Base-by-base conservation (phyloP, 2,113 vertebrate species). In the Furnarius figulus region DNA sequence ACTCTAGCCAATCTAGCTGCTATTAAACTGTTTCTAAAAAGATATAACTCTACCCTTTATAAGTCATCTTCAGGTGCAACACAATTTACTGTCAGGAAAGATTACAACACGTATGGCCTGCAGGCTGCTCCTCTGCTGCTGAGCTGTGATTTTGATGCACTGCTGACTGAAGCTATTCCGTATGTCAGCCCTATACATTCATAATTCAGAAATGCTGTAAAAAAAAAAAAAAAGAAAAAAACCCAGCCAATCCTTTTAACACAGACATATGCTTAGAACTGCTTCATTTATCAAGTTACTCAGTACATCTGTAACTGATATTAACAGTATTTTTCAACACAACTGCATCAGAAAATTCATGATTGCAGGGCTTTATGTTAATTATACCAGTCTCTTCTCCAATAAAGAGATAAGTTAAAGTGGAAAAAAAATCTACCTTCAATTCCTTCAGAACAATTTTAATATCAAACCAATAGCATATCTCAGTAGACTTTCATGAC, bases 401-500 rank as follows among this genome's bases (percentile, higher is more conserved):
- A 88, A 40, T 35, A 85, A 95, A 83, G 71, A 61, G 47, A 20
- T 59, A 85, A 82, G 24, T 63, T 71, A 47, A 50, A 81, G 37
- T 65, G 56, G 52, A 31, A 39, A 63, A 63, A 70, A 37, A 73
- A 63, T 56, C 30, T 67, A 81, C 78, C 28, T 82, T 86, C 24
- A 71, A 50, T 67, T 92, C 50, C 73, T 79, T 90, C 77, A 90
- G 77, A 95, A 74, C 58, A 81, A 72, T 73, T 90, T 86, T 90
- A 89, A 40, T 85, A 82, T 63, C 47, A 82, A 77, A 49, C 55
- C 81, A 83, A 80, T 37, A 63, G 40, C 85, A 59, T 89, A 94
- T 85, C 78, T 70, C 42, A 85, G 55, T 63, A 93, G 85, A 55
- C 47, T 93, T 95, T 89, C 67, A 91, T 86, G 94, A n/a, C n/a